phyloP scores from a whole-genome alignment of 2,797 vertebrate species.

The Nasua narica region DNA sequence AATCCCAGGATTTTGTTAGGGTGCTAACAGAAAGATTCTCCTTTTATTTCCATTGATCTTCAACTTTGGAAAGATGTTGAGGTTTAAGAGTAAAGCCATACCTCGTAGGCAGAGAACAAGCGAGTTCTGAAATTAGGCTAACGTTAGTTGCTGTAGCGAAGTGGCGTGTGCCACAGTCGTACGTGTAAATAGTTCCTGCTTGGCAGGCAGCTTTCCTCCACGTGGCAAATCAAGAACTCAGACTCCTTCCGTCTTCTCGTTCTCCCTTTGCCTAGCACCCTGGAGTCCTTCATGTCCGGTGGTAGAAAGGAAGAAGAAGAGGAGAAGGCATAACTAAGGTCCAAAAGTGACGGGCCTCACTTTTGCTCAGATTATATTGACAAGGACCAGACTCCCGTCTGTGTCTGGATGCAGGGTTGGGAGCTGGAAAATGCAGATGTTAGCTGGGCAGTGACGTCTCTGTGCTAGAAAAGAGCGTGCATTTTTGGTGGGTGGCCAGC shows the following conservation, averaged over 20 bases:
- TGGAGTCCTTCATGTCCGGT: not conserved
- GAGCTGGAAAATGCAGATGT: not conserved
- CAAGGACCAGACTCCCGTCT: not conserved
- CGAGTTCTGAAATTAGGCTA: not conserved
- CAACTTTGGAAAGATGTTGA: not conserved
- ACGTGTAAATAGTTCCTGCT: not conserved
- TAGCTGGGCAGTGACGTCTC: not conserved
- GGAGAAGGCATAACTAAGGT: not conserved
- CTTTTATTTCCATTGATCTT: not conserved
- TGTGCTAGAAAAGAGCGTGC: not conserved
- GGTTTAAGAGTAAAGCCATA: not conserved
- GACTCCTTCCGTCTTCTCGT: not conserved
- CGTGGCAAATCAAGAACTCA: not conserved
- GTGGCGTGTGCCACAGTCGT: not conserved
- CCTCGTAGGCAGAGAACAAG: not conserved
- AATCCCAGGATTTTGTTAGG: not conserved
- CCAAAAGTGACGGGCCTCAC: not conserved
- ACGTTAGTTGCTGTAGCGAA: not conserved
- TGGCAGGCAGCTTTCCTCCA: not conserved
- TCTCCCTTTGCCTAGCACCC: not conserved
- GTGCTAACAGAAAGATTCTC: not conserved
- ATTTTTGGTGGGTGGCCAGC: not conserved
- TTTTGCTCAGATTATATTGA: not conserved
- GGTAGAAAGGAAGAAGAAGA: not conserved
- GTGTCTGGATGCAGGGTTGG: not conserved